Base-by-base conservation (phyloP, 2,797 vertebrate genomes). In the Phoeniculus purpureus region DNA sequence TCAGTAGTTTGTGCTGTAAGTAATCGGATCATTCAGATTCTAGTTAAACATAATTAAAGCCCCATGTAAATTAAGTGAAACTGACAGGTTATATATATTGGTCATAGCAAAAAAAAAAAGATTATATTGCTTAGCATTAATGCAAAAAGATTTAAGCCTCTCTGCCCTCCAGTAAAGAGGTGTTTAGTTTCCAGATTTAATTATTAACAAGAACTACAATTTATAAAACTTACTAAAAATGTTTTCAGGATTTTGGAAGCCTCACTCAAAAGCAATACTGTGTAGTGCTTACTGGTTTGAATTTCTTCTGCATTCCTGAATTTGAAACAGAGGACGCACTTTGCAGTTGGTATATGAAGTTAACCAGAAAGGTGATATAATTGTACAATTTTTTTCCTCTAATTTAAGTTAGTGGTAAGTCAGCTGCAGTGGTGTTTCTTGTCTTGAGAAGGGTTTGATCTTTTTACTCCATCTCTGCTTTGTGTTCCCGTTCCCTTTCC, bases 41-140 rank as follows among this genome's bases (percentile, higher is more conserved):
- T 96, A 95, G 96, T 97, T 97, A 96, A 97, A 96, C 94, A 92
- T 97, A 97, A 97, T 97, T 97, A 97, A 96, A 96, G 94, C 79
- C 93, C 94, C 96, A 72, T 96, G 92, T 97, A 97, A 98, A 96
- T 93, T 96, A 95, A 97, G 89, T 93, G 96, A 96, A 96, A 92
- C 89, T 97, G 97, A 97, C 96, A 97, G 96, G 82, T 96, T 97
- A 95, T 93, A 96, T 95, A 93, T 94, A 94, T 97, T 93, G 95
- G 94, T 94, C 87, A 95, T 83, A 89, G 86, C 86, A 90, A 92
- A 95, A 96, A 96, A 96, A 96, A 94, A 87, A 91, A 90, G 89
- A 93, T 96, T 91, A 92, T 95, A 93, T 58, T 96, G 90, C 93
- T 95, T 89, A 83, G 68, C 91, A 72, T 95, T 93, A 80, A 92